Evolutionary conservation across 35 echinoderm and acorn worm genomes (phyloP).

Genomic region (Lytechinus pictus): DNA sequence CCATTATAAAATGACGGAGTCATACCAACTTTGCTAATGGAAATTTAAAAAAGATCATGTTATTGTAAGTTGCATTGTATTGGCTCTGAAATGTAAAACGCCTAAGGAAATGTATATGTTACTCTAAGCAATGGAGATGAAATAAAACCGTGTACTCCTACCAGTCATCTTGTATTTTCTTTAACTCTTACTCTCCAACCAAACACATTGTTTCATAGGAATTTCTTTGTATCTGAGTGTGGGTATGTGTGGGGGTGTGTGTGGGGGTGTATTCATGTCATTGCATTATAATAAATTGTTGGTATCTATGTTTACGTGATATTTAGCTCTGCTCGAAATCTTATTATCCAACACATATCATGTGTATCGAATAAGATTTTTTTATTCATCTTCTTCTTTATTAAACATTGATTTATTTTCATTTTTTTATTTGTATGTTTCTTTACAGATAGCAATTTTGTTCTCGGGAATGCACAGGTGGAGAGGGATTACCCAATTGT

Average conservation of each 20-base stretch:
- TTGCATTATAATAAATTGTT: not conserved
- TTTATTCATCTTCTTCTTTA: no score
- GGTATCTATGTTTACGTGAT: not conserved
- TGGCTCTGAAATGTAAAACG: not conserved
- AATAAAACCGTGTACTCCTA: not conserved
- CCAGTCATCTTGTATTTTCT: not conserved
- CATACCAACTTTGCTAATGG: not conserved
- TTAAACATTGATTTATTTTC: not conserved
- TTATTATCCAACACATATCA: not conserved
- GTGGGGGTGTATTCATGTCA: not conserved
- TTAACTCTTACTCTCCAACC: not conserved
- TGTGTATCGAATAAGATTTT: no score
- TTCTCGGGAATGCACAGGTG: constrained; percentile 96
- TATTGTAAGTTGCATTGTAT: not conserved
- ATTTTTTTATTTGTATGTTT: not conserved
- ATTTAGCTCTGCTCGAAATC: not conserved
- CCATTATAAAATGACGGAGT: not conserved
- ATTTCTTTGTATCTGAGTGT: not conserved
- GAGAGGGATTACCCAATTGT: constrained; percentile 84
- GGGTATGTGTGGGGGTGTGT: not conserved
- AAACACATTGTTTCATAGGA: not conserved
- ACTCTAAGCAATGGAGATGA: not conserved
- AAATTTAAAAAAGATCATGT: not conserved
- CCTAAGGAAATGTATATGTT: not conserved
- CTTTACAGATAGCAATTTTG: constrained; percentile 95